A percentile compares a stretch with the other conserved stretches of the same genome.
phyloP scores from a whole-genome alignment of 2,113 vertebrate genomes.

The Lepus timidus region DNA sequence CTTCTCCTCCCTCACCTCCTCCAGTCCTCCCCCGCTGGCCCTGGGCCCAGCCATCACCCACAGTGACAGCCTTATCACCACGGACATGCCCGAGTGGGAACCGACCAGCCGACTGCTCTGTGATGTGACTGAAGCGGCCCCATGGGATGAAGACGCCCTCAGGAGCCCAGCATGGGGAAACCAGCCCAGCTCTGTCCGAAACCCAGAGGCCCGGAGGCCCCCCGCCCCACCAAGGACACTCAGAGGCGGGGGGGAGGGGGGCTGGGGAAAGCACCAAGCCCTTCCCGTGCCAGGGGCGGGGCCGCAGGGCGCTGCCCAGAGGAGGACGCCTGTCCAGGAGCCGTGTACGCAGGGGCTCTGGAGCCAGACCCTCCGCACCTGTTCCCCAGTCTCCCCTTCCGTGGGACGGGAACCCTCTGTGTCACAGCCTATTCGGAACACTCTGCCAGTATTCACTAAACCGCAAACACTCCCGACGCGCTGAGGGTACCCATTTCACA shows the following conservation, averaged over 20 bases:
- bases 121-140: background rate
- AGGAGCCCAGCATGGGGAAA: background rate
- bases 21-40: background rate
- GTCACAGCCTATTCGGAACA: background rate
- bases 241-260: background rate
- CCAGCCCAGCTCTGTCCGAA: background rate
- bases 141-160: background rate
- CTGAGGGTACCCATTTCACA: background rate
- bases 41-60: background rate
- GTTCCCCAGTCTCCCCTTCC: slow-evolving; percentile 29
- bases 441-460: background rate
- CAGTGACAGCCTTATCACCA: slow-evolving; percentile 30
- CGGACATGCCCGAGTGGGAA: background rate
- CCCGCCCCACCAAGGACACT: background rate
- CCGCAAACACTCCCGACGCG: too few species aligned
- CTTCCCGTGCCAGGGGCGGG: accelerated
- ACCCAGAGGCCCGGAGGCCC: background rate
- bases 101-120: background rate
- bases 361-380: background rate
- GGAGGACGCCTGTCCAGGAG: background rate
- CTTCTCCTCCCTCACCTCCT: background rate
- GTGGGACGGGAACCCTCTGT: background rate
- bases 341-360: background rate
- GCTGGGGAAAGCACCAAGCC: background rate
- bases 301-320: accelerated